These are phyloP conservation scores for Cynopterus brachyotis DNA, from an alignment of 2,113 vertebrate species.

Conservation along the genomic window DNA sequence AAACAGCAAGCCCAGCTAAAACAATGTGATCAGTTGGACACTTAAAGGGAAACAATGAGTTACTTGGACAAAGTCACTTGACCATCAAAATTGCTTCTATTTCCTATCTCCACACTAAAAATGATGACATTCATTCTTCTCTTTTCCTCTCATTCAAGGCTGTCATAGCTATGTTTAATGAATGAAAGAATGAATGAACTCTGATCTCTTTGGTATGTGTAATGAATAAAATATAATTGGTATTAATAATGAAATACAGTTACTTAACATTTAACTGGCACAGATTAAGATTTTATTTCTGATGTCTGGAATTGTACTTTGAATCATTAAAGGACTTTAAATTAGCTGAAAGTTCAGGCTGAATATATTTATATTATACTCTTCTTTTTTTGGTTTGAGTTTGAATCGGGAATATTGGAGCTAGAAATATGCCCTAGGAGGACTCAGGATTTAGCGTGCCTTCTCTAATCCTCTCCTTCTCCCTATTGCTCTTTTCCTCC, in stretches of 20 bases:
- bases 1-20: not conserved
- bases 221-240: slow-evolving; percentile 76
- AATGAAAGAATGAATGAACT: slow-evolving; percentile 71
- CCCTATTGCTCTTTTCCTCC: not conserved
- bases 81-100: slow-evolving; percentile 40
- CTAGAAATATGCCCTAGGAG: slow-evolving; percentile 19
- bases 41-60: not conserved
- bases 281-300: slow-evolving; percentile 73
- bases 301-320: slow-evolving; percentile 61
- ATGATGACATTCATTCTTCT: slow-evolving; percentile 50
- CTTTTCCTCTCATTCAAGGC: slow-evolving; percentile 39
- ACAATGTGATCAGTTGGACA: not conserved
- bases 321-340: slow-evolving; percentile 66
- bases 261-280: slow-evolving; percentile 74
- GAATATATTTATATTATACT: slow-evolving; percentile 8
- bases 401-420: slow-evolving; percentile 23
- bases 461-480: not conserved
- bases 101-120: slow-evolving; percentile 37
- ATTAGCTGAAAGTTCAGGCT: slow-evolving; percentile 44
- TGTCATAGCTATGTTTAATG: slow-evolving; percentile 62
- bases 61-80: not conserved
- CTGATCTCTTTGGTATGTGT: slow-evolving; percentile 67
- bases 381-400: not conserved
- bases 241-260: slow-evolving; percentile 76
- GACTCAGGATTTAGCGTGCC: not conserved